Evolutionary conservation across 2,797 vertebrate species (phyloP).

Genomic region (Odontamblyopus lacepedii): DNA sequence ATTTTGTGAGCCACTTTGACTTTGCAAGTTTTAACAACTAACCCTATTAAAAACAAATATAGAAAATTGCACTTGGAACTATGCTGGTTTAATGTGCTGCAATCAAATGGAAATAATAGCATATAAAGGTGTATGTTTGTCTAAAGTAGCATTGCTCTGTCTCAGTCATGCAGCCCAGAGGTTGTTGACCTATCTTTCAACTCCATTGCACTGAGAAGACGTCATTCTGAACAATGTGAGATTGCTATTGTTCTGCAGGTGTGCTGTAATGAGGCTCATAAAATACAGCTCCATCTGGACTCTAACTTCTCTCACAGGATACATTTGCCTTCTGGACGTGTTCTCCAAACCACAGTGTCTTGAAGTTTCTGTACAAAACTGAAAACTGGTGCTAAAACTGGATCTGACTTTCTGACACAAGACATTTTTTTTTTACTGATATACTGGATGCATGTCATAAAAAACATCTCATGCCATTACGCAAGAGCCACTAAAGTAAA

Average conservation of each 20-base stretch:
- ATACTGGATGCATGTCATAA: too few relatives aligned
- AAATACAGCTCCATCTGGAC: slow-evolving; percentile 25
- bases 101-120: not conserved
- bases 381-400: slow-evolving; percentile 29
- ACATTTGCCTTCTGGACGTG: slow-evolving; percentile 25
- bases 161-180: slow-evolving; percentile 17
- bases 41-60: too few relatives aligned
- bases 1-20: not conserved
- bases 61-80: not conserved
- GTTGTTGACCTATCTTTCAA: slow-evolving; percentile 45
- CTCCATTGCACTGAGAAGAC: slow-evolving; percentile 11
- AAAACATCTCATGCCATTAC: too few relatives aligned
- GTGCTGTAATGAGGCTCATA: slow-evolving; percentile 26
- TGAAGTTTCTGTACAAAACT: slow-evolving; percentile 8
- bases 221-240: slow-evolving; percentile 25
- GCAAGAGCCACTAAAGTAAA: too few relatives aligned
- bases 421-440: too few relatives aligned
- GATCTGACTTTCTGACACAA: too few relatives aligned
- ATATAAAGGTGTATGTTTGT: not conserved
- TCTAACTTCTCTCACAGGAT: slow-evolving; percentile 3
- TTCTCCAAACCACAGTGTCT: slow-evolving; percentile 34
- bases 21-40: not conserved
- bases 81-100: not conserved
- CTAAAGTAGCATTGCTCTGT: not conserved
- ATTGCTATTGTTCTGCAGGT: slow-evolving; percentile 37